phyloP scores from a whole-genome alignment of 2,113 vertebrate genomes.

The Hiodon tergisus region DNA sequence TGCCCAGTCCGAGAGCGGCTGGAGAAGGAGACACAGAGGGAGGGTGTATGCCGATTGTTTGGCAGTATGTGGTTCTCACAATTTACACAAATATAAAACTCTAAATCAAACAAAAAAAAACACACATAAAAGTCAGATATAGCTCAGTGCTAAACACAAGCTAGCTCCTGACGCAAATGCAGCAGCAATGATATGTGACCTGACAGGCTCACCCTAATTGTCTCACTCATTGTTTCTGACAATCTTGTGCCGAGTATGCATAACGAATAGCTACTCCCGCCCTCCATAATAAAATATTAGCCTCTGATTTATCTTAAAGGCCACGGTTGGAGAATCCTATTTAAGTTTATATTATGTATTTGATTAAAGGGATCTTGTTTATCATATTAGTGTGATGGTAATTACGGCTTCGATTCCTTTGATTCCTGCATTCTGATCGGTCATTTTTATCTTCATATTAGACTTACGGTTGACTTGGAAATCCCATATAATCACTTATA shows the following conservation, averaged over 20 bases:
- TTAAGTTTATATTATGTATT: neutral
- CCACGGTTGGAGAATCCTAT: neutral
- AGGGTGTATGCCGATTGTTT: too few species aligned
- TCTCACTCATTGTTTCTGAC: slow-evolving; percentile 30
- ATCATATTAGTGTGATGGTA: neutral
- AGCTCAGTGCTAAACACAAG: slow-evolving; percentile 20
- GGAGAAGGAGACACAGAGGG: too few species aligned
- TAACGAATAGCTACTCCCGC: neutral
- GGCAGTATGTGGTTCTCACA: too few species aligned
- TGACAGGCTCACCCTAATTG: slow-evolving; percentile 38
- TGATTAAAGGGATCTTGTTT: neutral
- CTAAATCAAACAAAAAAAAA: slow-evolving; percentile 30
- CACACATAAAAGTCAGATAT: slow-evolving; percentile 25
- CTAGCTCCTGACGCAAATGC: neutral
- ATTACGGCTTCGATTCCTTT: neutral
- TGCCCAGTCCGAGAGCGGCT: too few species aligned
- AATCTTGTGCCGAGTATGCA: neutral
- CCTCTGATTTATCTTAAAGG: neutral
- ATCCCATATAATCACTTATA: neutral
- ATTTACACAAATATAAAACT: neutral
- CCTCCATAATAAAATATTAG: too few species aligned
- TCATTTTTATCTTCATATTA: neutral
- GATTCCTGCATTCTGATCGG: too few species aligned
- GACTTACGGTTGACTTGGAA: neutral
- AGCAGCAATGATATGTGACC: slow-evolving; percentile 3